A percentile compares a stretch with the other conserved stretches of the same genome.
Conservation (phyloP, 2,113 vertebrate species). For the Nycticorax nycticorax region DNA sequence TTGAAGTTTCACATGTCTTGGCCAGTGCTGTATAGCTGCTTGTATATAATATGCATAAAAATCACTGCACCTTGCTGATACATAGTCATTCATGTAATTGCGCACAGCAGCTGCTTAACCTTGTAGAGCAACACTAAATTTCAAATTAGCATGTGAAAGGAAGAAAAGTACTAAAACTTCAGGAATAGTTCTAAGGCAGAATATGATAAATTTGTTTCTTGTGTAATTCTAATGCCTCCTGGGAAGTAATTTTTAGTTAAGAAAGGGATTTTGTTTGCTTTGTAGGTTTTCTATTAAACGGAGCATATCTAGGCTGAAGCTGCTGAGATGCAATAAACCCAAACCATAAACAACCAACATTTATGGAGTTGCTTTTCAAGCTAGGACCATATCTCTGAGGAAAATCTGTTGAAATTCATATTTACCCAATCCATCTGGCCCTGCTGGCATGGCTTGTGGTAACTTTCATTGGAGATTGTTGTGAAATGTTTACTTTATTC, state of each 20-base stretch:
- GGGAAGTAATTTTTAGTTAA: not conserved
- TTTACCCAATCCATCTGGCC: constrained; percentile 9
- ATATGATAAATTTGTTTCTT: not conserved
- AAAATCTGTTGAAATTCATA: constrained; percentile 1
- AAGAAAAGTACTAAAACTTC: not conserved
- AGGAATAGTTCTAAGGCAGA: not conserved
- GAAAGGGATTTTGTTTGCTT: not conserved
- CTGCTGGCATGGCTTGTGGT: not conserved
- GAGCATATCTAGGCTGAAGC: not conserved
- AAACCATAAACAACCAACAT: not conserved
- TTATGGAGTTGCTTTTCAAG: not conserved
- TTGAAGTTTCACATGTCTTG: not conserved
- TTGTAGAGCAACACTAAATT: not conserved
- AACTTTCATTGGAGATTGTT: not conserved
- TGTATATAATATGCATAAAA: not conserved
- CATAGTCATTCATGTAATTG: rapidly evolving
- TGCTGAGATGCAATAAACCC: not conserved
- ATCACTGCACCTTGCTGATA: not conserved
- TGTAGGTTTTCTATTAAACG: not conserved
- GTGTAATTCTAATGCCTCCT: not conserved
- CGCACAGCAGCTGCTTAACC: not conserved
- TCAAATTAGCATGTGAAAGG: not conserved
- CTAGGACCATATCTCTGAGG: not conserved
- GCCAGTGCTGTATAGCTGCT: not conserved
- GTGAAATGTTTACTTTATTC: constrained; percentile 13